Evolutionary conservation across 2,797 vertebrate genomes (phyloP).

Genomic region (Coluber constrictor): DNA sequence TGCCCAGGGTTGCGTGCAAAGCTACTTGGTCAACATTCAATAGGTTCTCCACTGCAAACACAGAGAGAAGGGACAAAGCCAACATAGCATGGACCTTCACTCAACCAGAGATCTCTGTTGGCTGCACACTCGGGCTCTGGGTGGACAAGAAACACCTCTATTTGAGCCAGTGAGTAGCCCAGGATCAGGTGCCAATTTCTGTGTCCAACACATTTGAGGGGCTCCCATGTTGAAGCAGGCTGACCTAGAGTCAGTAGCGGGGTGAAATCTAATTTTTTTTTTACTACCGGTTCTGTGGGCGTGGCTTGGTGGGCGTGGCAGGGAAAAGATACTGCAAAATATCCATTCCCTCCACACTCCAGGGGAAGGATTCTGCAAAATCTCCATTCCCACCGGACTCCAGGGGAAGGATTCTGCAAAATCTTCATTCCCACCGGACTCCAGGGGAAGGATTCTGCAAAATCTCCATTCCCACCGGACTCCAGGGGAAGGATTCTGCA

Average conservation of each 20-base stretch:
- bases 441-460: no score
- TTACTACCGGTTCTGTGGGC: no score
- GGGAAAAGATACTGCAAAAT: no score
- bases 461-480: no score
- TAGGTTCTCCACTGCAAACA: conserved; percentile 28
- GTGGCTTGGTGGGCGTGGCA: no score
- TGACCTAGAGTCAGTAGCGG: neutral
- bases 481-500: no score
- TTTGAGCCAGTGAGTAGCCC: neutral
- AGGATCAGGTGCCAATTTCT: conserved; percentile 13
- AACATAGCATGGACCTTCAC: conserved; percentile 64
- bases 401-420: no score
- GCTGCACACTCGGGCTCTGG: neutral
- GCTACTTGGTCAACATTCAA: conserved; percentile 38
- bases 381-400: no score
- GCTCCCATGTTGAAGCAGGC: neutral
- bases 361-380: no score
- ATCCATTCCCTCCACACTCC: no score
- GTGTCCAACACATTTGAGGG: neutral
- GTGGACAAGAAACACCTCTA: neutral
- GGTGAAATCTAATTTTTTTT: no score
- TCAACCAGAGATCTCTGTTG: neutral
- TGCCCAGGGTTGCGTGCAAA: conserved; percentile 65
- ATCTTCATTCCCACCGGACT: no score
- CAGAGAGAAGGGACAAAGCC: neutral